Conservation (phyloP, 2,113 vertebrate genomes). For the western clawed frog (Xenopus tropicalis) region DNA sequence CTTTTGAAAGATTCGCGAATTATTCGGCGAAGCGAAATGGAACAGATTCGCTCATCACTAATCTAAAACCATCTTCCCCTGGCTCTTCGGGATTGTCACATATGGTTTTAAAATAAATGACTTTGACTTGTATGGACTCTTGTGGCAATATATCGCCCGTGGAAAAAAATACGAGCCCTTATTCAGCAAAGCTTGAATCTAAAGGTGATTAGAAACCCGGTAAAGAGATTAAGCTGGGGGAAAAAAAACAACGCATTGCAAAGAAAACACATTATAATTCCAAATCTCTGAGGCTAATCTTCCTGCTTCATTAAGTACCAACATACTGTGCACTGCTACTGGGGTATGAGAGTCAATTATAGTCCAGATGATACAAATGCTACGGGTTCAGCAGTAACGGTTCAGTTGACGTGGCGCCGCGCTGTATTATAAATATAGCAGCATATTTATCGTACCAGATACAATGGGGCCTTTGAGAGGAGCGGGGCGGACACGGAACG, state of each 20-base stretch:
- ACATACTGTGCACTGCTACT: slow-evolving; percentile 10
- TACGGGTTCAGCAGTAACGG: neutral
- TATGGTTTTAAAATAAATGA: too few relatives aligned
- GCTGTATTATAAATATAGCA: neutral
- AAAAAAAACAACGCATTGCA: slow-evolving; percentile 10
- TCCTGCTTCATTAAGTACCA: slow-evolving; percentile 29
- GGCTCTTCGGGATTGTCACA: too few relatives aligned
- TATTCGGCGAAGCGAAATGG: too few relatives aligned
- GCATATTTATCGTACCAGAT: neutral
- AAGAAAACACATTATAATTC: slow-evolving; percentile 24
- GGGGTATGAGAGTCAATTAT: slow-evolving; percentile 13
- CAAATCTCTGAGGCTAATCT: slow-evolving; percentile 30
- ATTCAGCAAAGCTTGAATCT: too few relatives aligned
- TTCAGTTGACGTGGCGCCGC: neutral
- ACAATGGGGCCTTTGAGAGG: neutral
- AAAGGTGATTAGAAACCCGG: too few relatives aligned
- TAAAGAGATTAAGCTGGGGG: slow-evolving; percentile 5
- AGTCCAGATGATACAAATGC: slow-evolving; percentile 6
- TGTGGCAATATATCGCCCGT: too few relatives aligned
- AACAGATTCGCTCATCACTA: too few relatives aligned
- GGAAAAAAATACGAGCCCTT: too few relatives aligned
- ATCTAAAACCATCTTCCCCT: too few relatives aligned
- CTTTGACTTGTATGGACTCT: too few relatives aligned
- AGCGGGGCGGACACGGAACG: neutral
- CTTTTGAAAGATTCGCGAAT: too few relatives aligned